Evolutionary conservation across 2,888 invertebrate species (phyloP), one percentile per base, ranked within the genome.

Genomic region (Phymatocera aterrima): DNA sequence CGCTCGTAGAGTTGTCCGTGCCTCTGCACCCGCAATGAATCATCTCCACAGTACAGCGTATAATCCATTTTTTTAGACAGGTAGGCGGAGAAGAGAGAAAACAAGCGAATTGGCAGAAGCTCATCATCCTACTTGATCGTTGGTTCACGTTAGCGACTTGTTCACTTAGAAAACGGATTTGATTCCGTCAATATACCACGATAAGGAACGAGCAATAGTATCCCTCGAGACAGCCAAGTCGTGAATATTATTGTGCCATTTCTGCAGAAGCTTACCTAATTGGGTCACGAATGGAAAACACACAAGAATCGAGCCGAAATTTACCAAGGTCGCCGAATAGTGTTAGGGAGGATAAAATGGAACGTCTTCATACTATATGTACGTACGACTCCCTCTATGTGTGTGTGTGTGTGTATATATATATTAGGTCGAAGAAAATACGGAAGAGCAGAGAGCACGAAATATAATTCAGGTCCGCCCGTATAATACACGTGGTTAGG

Each of bases 401-500:
- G n/a, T 57, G 64, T n/a, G n/a, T n/a, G n/a, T n/a, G 64, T 37
- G 18, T 8, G 18, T 8, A 10, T 8, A n/a, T 12, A 31, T 37
- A 34, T 8, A 64, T 64, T 2, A 4, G 31, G 64, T 10, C 34
- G 34, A 40, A n/a, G 3, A 70, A 37, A 48, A 72, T 34, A 51
- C 34, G 34, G 51, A 31, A 72, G n/a, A 48, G 10, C 48, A 10
- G 46, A 46, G 10, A 72, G 31, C 28, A 43, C 34, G 72, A n/a
- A 34, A 51, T n/a, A 12, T 34, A 51, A 51, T 51, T 21, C 4
- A 72, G 34, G 18, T 48, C 43, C 34, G 34, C 31, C 51, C 72
- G 48, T 72, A 51, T 72, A 72, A 72, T 43, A 72, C 70, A 43
- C 72, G 31, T 24, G 72, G 72, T 72, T 72, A 34, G 51, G 28